Evolutionary conservation across 1,140 invertebrate species (phyloP).

Genomic region (Eriocheir sinensis): DNA sequence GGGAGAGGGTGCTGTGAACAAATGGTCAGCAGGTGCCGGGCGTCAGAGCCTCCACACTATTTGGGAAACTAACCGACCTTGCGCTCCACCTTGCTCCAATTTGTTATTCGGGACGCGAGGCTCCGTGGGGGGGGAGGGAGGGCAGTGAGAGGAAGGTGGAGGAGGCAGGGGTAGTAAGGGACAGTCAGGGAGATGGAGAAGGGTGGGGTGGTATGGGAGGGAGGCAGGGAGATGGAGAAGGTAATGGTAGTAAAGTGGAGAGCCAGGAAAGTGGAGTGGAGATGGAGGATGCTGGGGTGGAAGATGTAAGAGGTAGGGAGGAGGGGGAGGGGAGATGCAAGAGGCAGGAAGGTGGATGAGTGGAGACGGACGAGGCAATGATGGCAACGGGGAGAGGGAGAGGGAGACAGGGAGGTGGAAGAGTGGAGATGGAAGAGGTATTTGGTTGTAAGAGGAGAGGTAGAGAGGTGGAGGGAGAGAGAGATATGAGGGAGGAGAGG

Average conservation of each 20-base stretch:
- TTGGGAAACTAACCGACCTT: conserved; percentile 22
- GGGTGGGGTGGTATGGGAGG: too few species aligned
- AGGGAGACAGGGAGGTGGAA: too few species aligned
- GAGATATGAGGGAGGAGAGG: too few species aligned
- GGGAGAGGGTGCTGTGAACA: neutral
- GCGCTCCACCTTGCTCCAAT: neutral
- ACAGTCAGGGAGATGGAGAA: neutral
- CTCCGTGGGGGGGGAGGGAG: neutral
- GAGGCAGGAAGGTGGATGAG: neutral
- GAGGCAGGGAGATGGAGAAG: too few species aligned
- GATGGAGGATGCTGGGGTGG: too few species aligned
- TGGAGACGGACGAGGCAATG: too few species aligned
- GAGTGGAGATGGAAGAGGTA: too few species aligned
- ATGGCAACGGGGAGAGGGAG: neutral
- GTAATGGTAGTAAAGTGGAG: neutral
- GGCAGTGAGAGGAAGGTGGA: neutral
- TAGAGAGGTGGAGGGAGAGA: too few species aligned
- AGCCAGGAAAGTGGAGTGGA: neutral
- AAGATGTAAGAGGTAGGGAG: neutral
- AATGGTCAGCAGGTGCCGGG: conserved; percentile 1
- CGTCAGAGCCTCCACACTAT: neutral
- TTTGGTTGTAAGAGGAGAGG: too few species aligned
- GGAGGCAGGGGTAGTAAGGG: neutral
- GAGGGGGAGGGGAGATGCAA: neutral
- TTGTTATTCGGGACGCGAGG: neutral